Conservation (phyloP, 2,888 invertebrate species). For the Hirudinaria manillensis region DNA sequence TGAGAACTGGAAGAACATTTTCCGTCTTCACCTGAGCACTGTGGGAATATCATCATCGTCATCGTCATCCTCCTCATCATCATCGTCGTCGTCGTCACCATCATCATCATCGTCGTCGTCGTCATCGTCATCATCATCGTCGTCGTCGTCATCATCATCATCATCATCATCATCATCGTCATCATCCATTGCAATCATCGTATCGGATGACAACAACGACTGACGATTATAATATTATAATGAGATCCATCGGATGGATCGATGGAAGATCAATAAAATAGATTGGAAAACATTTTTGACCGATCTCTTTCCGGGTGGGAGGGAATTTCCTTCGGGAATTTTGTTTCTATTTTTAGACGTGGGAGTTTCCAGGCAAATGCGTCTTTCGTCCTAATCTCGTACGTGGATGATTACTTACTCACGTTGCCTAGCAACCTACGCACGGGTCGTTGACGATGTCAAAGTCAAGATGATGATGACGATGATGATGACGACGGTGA, state of each 20-base stretch:
- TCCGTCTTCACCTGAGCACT: not conserved
- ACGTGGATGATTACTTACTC: too few relatives aligned
- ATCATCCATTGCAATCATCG: conserved; percentile 19
- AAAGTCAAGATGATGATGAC: not conserved
- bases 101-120: conserved; percentile 34
- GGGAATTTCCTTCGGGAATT: too few relatives aligned
- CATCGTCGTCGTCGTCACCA: conserved; percentile 35
- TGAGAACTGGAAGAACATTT: conserved; percentile 4
- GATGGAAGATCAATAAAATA: too few relatives aligned
- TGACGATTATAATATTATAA: not conserved
- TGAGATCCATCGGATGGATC: too few relatives aligned
- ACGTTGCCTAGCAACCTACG: too few relatives aligned
- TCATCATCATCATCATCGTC: conserved; percentile 37
- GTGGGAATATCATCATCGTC: conserved; percentile 31
- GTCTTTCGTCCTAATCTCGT: too few relatives aligned
- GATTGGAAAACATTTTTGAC: too few relatives aligned
- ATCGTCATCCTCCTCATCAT: conserved; percentile 36
- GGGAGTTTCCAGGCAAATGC: too few relatives aligned
- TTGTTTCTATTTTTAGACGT: too few relatives aligned
- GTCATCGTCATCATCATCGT: conserved; percentile 30
- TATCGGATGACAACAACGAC: not conserved
- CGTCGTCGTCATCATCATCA: conserved; percentile 36
- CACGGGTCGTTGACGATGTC: too few relatives aligned
- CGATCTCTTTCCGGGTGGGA: too few relatives aligned
- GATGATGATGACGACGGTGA: not conserved